phyloP scores from a whole-genome alignment of 1,140 invertebrate genomes.

The Drosophila orosa region DNA sequence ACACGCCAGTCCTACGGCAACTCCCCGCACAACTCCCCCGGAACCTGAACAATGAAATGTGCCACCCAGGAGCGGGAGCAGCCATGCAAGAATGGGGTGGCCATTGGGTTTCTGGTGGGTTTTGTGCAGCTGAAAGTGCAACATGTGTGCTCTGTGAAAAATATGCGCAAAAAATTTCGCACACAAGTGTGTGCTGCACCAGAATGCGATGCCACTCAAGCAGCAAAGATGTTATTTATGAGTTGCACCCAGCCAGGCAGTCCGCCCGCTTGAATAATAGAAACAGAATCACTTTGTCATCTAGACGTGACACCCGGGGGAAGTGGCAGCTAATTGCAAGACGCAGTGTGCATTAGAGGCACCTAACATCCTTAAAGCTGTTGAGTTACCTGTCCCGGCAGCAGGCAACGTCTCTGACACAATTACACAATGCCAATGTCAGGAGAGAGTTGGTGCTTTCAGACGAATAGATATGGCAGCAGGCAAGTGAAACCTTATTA shows the following conservation, averaged over 20 bases:
- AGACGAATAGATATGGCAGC: too few species aligned
- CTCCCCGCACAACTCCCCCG: conserved; percentile 4
- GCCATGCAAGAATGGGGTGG: conserved; percentile 10
- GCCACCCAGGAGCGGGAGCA: conserved; percentile 19
- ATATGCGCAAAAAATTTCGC: conserved; percentile 69
- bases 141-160: conserved; percentile 64
- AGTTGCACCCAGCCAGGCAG: conserved; percentile 27
- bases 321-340: conserved; percentile 39
- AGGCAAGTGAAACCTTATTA: neutral
- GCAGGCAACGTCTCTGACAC: conserved; percentile 2
- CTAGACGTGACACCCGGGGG: conserved; percentile 13
- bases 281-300: conserved; percentile 53
- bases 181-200: conserved; percentile 56
- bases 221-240: conserved; percentile 65
- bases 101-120: conserved; percentile 2
- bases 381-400: conserved; percentile 25
- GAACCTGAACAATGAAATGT: conserved; percentile 59
- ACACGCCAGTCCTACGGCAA: conserved; percentile 49
- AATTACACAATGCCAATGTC: neutral
- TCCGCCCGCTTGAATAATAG: conserved; percentile 45
- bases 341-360: conserved; percentile 8
- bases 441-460: neutral
- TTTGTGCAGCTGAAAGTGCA: conserved; percentile 49
- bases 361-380: conserved; percentile 15
- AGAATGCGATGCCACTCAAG: conserved; percentile 59